Base-by-base conservation (phyloP, 2,797 vertebrate species). In the Eurystomus glaucurus region DNA sequence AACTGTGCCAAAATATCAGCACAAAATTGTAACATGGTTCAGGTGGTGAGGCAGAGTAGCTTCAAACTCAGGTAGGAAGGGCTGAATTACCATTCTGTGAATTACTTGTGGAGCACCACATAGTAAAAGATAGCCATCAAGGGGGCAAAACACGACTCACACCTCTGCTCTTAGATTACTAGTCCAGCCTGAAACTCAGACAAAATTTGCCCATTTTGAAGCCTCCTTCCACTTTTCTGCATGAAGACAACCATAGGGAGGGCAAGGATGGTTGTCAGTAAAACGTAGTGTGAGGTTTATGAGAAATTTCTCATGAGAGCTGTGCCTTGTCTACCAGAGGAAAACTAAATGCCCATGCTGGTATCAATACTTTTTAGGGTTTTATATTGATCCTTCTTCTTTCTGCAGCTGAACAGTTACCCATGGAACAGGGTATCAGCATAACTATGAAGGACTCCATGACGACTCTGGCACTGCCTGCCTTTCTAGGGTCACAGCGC, bases 1-100 rank as follows among this genome's bases (percentile, higher is more conserved):
- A 96, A 80, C 35, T n/a, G 31, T 7, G n/a, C 10, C 48, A 84
- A 72, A 72, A 88, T 25, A 22, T 54, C 57, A 69, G 29, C 16
- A 66, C 18, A 33, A 22, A 84, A 71, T 5, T 45, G 3, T 35
- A 60, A 45, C 35, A 28, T 0, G 0, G 33, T 17, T 58, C 31
- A 45, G 25, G 17, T 20, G 15, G 2, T 48, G 25, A 75, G 4
- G 20, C 29, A 71, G 60, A 80, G 23, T 7, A 66, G 52, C 45
- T 50, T 74, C 20, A 65, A 2, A 48, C 9, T 57, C 48, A 16
- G 20, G 10, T 35, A 84, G 20, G 65, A 78, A 45, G 22, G n/a
- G 14, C 4, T 57, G 25, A 37, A 68, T 64, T 70, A 88, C 17
- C 35, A 50, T 35, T 31, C 25, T 17, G 13, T 51, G 31, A 77